These are phyloP conservation scores for Peromyscus leucopus DNA, from an alignment of 2,113 vertebrate species.

Conservation along the genomic window DNA sequence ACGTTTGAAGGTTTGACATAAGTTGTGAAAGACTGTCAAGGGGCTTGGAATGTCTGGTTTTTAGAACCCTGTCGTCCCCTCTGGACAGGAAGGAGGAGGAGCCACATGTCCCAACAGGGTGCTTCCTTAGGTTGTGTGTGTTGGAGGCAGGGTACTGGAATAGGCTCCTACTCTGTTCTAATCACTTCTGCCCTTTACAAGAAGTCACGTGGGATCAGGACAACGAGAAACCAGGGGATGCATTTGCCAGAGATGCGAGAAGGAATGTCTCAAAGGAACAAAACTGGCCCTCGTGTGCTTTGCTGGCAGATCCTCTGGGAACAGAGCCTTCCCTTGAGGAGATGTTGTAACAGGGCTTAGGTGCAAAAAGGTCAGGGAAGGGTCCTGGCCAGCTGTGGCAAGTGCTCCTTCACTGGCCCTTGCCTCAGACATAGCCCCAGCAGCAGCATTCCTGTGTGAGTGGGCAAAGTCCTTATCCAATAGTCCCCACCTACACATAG, in stretches of 20 bases:
- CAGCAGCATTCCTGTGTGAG: constrained; percentile 25
- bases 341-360: constrained; percentile 50
- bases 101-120: constrained; percentile 76
- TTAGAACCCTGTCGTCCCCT: constrained; percentile 81
- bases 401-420: constrained; percentile 8
- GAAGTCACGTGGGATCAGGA: constrained; percentile 75
- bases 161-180: constrained; percentile 9
- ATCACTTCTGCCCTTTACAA: constrained; percentile 75
- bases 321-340: constrained; percentile 66
- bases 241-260: constrained; percentile 80
- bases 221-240: constrained; percentile 78
- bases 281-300: constrained; percentile 76
- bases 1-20: constrained; percentile 84
- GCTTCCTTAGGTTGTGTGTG: constrained; percentile 77
- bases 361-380: constrained; percentile 7
- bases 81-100: constrained; percentile 52
- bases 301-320: constrained; percentile 83
- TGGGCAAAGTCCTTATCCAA: constrained; percentile 48
- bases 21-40: constrained; percentile 82
- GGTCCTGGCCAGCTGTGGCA: not conserved
- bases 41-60: constrained; percentile 85
- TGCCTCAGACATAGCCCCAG: not conserved
- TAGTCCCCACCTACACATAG: not conserved
- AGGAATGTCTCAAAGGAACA: constrained; percentile 85
- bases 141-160: not conserved